phyloP scores from a whole-genome alignment of 1,140 invertebrate species.

The Megalonaias nervosa region DNA sequence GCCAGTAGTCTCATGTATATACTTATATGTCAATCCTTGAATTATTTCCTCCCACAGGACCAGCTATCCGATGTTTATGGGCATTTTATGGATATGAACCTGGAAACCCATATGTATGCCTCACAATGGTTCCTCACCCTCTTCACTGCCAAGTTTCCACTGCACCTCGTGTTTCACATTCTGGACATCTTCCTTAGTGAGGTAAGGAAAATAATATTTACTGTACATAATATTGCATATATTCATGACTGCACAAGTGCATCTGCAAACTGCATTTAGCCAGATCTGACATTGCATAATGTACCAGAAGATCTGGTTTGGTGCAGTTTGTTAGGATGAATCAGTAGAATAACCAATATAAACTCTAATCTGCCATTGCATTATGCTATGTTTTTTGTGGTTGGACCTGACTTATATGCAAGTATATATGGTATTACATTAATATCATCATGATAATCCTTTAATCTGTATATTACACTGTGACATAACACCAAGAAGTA shows the following conservation, averaged over 20 bases:
- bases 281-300: not conserved
- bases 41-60: slow-evolving; percentile 79
- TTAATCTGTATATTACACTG: too few relatives aligned
- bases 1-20: too few relatives aligned
- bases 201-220: slow-evolving; percentile 28
- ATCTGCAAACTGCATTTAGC: not conserved
- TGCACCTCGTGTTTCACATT: slow-evolving; percentile 98
- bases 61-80: slow-evolving; percentile 90
- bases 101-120: slow-evolving; percentile 99
- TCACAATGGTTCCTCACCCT: slow-evolving; percentile 99
- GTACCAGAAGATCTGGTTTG: not conserved
- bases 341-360: too few relatives aligned
- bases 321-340: too few relatives aligned
- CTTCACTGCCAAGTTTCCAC: slow-evolving; percentile 98
- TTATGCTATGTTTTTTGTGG: too few relatives aligned
- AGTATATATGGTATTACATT: too few relatives aligned
- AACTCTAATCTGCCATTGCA: too few relatives aligned
- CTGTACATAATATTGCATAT: too few relatives aligned
- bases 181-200: slow-evolving; percentile 91
- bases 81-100: slow-evolving; percentile 92
- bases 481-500: not conserved
- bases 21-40: not conserved
- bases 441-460: too few relatives aligned
- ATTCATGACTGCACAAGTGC: too few relatives aligned
- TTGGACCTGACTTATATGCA: too few relatives aligned